Evolutionary conservation across 92 coral and sea anemone genomes (phyloP).

Genomic region (Actinernus sp.): DNA sequence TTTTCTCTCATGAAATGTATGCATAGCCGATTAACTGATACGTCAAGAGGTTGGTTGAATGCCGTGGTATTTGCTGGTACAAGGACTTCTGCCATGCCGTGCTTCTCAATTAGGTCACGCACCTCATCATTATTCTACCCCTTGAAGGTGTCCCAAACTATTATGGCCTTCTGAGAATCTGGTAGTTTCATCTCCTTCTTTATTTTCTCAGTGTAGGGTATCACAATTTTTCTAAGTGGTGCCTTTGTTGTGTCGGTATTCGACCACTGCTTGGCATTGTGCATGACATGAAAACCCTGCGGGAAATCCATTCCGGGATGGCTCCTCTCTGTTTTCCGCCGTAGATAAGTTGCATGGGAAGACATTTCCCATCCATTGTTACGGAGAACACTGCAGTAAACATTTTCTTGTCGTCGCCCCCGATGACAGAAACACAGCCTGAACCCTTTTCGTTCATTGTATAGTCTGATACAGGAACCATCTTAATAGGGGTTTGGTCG

Average conservation of each 20-base stretch:
- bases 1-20: too few relatives aligned
- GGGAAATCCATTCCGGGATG: too few relatives aligned
- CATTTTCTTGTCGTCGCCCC: too few relatives aligned
- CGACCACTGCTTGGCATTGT: constrained; percentile 22
- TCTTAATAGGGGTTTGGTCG: too few relatives aligned
- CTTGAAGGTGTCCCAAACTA: too few relatives aligned
- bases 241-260: constrained; percentile 34
- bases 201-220: constrained; percentile 22
- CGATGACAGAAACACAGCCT: too few relatives aligned
- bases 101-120: constrained; percentile 22
- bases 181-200: constrained; percentile 22
- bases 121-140: constrained; percentile 34
- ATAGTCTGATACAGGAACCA: too few relatives aligned
- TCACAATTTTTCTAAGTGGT: constrained; percentile 8
- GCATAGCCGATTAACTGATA: constrained; percentile 21
- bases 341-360: too few relatives aligned
- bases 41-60: constrained; percentile 18
- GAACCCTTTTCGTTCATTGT: too few relatives aligned
- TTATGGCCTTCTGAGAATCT: constrained; percentile 25
- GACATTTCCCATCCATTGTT: too few relatives aligned
- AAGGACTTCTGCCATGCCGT: constrained; percentile 8
- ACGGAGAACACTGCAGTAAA: too few relatives aligned
- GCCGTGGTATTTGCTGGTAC: constrained; percentile 35
- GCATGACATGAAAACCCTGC: constrained; percentile 19
- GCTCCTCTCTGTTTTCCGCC: too few relatives aligned